These are phyloP conservation scores for Hydrolagus affinis DNA, from an alignment of 2,113 vertebrate species.

Conservation along the genomic window DNA sequence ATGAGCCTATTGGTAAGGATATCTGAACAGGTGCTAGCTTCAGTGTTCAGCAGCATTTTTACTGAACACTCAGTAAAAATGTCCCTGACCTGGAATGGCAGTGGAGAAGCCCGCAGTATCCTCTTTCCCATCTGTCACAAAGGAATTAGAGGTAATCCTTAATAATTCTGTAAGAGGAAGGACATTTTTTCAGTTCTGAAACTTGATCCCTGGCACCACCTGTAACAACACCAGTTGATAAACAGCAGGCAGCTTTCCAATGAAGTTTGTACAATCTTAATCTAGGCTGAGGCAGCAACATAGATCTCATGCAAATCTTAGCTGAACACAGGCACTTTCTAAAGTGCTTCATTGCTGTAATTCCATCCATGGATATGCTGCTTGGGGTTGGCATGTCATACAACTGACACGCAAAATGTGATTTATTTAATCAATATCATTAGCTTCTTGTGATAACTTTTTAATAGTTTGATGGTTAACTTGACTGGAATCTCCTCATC, in stretches of 20 bases:
- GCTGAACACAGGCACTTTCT: background rate
- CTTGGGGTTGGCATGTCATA: background rate
- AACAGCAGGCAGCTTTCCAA: slow-evolving; percentile 15
- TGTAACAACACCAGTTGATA: slow-evolving; percentile 27
- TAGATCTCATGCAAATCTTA: background rate
- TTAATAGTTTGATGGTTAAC: too few species aligned
- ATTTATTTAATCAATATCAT: background rate
- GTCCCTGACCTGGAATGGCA: background rate
- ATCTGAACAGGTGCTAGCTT: slow-evolving; percentile 17
- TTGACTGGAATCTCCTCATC: too few species aligned
- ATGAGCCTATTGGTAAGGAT: background rate
- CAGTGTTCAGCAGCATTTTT: slow-evolving; percentile 16
- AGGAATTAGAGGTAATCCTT: slow-evolving; percentile 31
- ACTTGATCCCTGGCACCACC: background rate
- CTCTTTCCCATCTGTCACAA: slow-evolving; percentile 22
- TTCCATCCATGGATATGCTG: background rate
- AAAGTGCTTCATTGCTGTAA: background rate
- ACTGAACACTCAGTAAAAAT: slow-evolving; percentile 7
- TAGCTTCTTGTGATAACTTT: too few species aligned
- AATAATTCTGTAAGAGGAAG: slow-evolving; percentile 28
- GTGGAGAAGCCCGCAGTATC: background rate
- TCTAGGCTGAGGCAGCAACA: background rate
- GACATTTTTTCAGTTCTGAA: slow-evolving; percentile 26
- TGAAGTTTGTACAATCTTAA: background rate
- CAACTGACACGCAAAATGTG: background rate